Evolutionary conservation across 2,797 vertebrate genomes (phyloP).

Genomic region (Cygnus olor): DNA sequence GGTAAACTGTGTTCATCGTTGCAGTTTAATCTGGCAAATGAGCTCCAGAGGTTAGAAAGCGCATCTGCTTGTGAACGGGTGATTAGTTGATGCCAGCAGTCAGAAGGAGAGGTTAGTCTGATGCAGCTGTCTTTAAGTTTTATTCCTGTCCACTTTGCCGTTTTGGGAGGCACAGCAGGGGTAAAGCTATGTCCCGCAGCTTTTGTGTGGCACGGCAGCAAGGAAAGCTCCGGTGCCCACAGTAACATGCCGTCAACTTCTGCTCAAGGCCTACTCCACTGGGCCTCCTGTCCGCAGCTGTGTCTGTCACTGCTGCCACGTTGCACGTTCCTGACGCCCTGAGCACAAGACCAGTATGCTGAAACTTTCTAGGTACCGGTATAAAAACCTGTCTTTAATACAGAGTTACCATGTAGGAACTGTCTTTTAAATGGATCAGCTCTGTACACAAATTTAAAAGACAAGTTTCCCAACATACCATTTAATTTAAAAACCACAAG

Average conservation of each 20-base stretch:
- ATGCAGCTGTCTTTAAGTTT: not conserved
- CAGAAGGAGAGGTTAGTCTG: not conserved
- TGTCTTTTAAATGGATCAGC: not conserved
- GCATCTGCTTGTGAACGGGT: not conserved
- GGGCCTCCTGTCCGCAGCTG: not conserved
- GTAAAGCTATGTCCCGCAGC: not conserved
- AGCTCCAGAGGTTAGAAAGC: not conserved
- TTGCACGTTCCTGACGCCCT: fast-evolving
- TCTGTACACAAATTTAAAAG: not conserved
- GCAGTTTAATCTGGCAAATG: not conserved
- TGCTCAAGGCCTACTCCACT: not conserved
- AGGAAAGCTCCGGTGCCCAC: not conserved
- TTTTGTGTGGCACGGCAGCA: not conserved
- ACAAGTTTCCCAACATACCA: not conserved
- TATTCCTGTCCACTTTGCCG: not conserved
- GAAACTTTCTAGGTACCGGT: not conserved
- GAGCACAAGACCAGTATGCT: not conserved
- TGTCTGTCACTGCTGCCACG: not conserved
- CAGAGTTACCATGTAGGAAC: not conserved
- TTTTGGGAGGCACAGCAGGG: not conserved
- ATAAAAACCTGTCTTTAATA: not conserved
- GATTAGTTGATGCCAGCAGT: not conserved
- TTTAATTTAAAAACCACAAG: not conserved
- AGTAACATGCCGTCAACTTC: not conserved
- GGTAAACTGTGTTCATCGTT: not conserved